A percentile compares a stretch with the other conserved stretches of the same genome.
These are phyloP conservation scores for Ptychobarbus kaznakovi DNA, from an alignment of 2,797 vertebrate species.

Conservation along the genomic window DNA sequence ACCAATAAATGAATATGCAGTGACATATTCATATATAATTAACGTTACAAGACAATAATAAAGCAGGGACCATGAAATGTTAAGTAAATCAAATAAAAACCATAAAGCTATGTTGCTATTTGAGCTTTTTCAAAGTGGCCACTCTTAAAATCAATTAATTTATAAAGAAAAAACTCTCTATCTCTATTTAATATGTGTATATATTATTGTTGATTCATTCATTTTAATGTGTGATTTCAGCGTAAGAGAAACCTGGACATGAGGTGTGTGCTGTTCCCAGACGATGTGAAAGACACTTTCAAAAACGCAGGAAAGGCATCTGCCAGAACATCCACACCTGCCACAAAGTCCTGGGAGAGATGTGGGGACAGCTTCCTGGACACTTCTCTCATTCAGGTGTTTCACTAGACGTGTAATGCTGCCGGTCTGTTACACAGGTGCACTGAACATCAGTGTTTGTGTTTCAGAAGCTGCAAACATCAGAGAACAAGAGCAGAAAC, in stretches of 20 bases:
- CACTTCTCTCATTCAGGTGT: constrained; percentile 68
- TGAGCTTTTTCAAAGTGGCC: not conserved
- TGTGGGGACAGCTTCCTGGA: constrained; percentile 87
- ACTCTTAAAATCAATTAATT: not conserved
- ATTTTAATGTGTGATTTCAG: constrained; percentile 63
- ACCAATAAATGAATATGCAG: not conserved
- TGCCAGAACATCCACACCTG: constrained; percentile 65
- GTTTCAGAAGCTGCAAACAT: constrained; percentile 70
- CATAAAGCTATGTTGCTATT: not conserved
- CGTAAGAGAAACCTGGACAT: constrained; percentile 76
- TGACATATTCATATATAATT: no score
- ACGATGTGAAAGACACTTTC: constrained; percentile 65
- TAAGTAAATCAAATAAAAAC: not conserved
- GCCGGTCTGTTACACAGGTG: not conserved
- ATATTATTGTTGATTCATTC: not conserved
- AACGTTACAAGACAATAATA: not conserved
- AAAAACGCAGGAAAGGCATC: constrained; percentile 63
- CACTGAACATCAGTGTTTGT: constrained; percentile 2
- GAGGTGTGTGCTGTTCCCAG: constrained; percentile 77
- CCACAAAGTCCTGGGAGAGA: constrained; percentile 81
- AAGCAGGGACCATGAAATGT: not conserved
- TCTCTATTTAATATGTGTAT: not conserved
- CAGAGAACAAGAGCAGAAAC: constrained; percentile 68
- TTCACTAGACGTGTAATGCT: not conserved
- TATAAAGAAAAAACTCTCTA: no score